phyloP scores from a whole-genome alignment of 2,113 vertebrate species.

The Chamaetylas fuelleborni region DNA sequence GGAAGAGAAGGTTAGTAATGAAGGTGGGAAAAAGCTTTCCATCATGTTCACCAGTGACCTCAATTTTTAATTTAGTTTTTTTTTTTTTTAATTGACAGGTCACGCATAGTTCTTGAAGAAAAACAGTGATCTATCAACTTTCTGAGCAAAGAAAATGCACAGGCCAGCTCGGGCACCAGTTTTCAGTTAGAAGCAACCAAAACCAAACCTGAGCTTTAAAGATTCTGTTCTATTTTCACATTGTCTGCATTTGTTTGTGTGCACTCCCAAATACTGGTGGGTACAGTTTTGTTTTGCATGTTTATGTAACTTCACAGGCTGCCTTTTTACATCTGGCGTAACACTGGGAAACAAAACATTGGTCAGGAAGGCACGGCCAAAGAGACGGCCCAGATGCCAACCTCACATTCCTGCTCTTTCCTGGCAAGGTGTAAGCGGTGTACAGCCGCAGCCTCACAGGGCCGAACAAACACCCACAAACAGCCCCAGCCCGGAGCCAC shows the following conservation, averaged over 20 bases:
- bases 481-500: background rate
- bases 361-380: background rate
- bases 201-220: background rate
- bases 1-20: background rate
- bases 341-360: fast-evolving
- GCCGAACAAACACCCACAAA: fast-evolving
- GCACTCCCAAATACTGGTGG: background rate
- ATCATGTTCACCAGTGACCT: background rate
- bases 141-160: background rate
- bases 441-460: background rate
- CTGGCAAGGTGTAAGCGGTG: background rate
- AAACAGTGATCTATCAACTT: background rate
- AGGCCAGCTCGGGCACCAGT: background rate
- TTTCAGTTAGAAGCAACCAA: background rate
- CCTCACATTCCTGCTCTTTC: background rate
- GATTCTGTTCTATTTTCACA: background rate
- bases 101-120: background rate
- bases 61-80: background rate
- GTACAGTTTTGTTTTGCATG: background rate
- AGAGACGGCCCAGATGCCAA: background rate
- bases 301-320: background rate
- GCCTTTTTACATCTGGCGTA: fast-evolving
- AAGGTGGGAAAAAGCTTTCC: background rate
- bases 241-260: background rate
- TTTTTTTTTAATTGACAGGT: background rate